Conservation (phyloP, 1,140 invertebrate species). For the Apis cerana region DNA sequence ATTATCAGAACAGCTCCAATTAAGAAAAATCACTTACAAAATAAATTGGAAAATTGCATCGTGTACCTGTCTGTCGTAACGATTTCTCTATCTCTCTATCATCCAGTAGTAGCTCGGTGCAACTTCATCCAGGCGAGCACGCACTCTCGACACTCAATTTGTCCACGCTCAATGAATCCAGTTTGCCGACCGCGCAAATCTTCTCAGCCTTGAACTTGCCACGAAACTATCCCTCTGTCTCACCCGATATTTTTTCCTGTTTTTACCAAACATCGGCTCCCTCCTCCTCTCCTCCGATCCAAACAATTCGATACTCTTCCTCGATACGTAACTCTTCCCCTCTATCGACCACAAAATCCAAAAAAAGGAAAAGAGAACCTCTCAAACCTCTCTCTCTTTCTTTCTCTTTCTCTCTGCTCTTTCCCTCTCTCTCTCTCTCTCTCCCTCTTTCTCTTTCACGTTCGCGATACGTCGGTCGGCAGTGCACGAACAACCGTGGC, state of each 20-base stretch:
- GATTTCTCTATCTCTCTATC: not conserved
- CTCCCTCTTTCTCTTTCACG: no score
- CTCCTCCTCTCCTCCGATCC: not conserved
- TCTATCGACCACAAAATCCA: no score
- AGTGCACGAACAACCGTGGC: no score
- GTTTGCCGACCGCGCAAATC: conserved; percentile 34
- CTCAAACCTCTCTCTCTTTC: not conserved
- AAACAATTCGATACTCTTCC: no score
- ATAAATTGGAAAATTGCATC: no score
- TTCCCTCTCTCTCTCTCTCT: no score
- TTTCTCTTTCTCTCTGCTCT: not conserved
- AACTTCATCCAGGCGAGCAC: conserved; percentile 51
- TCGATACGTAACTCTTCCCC: no score
- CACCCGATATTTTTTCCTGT: not conserved
- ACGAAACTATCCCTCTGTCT: conserved; percentile 6
- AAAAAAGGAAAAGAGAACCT: no score
- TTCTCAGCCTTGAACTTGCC: conserved; percentile 32
- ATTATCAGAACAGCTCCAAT: no score
- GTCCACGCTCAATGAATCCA: conserved; percentile 31
- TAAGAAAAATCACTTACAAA: no score
- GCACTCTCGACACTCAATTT: conserved; percentile 27
- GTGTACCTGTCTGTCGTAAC: not conserved
- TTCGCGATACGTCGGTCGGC: not conserved
- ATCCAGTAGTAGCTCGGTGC: not conserved
- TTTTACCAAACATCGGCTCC: conserved; percentile 8